Evolutionary conservation across 2,797 vertebrate genomes (phyloP), one percentile per base, ranked within the genome.

Genomic region (Sarcoramphus papa): DNA sequence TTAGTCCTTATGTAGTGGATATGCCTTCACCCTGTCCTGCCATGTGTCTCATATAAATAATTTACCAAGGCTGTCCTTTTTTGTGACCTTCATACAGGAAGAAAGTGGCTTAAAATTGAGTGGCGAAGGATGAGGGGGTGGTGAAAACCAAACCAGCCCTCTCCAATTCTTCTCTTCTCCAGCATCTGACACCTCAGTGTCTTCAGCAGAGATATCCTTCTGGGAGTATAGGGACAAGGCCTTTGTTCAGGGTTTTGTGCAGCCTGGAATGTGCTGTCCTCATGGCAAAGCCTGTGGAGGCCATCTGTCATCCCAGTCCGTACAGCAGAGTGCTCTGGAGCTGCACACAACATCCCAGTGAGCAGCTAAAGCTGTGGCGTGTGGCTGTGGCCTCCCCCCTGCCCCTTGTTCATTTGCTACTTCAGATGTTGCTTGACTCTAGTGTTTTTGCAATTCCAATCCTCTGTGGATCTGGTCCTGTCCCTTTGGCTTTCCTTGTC

Each of bases 71-170:
- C 43, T 79, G 18, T 80, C 22, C 11, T 82, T 84, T 86, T 59
- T 77, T 79, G 64, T 95, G 90, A 81, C 79, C 40, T 91, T 94
- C 70, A 77, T 60, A 25, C 28, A 45, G 37, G 51, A 87, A 82
- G 33, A 75, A 93, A 65, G 27, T 40, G 7, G 41, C 27, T 40
- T 65, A 59, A 90, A 83, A 72, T 23, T 28, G 73, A 77, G 20
- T 75, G n/a, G 33, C 1, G 7, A 86, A 84, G 53, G n/a, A 60
- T 76, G 31, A 79, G 23, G 18, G 33, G 1, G 1, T 60, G 4
- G 24, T 96, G 47, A 82, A 92, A 86, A 76, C 12, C 28, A 73
- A 91, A 72, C 47, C 50, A 88, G 6, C 56, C 37, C 40, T 85
- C 53, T 90, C 30, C 41, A 77, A 3, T 88, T 92, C n/a, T 31